Conservation (phyloP, 1,140 invertebrate species). For the Parasteatoda tepidariorum region DNA sequence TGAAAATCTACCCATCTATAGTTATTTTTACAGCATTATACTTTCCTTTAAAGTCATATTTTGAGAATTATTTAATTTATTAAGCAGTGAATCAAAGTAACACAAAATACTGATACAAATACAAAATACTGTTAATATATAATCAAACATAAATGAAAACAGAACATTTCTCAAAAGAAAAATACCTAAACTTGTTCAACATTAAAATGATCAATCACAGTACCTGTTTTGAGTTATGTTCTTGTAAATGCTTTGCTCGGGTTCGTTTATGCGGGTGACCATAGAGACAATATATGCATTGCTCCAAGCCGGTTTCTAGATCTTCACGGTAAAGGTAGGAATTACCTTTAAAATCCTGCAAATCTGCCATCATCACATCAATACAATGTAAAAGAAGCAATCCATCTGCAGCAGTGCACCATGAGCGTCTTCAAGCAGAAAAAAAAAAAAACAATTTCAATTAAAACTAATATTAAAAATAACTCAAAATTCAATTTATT, state of each 20-base stretch:
- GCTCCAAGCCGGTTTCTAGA: conserved; percentile 82
- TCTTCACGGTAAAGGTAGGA: conserved; percentile 67
- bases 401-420: conserved; percentile 82
- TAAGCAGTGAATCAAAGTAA: not conserved
- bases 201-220: not conserved
- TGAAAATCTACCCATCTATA: too few relatives aligned
- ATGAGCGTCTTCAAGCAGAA: conserved; percentile 70
- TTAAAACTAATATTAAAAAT: not conserved
- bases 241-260: conserved; percentile 77
- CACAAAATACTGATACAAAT: not conserved
- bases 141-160: not conserved
- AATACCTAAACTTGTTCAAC: not conserved
- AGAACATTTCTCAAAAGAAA: not conserved
- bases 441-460: not conserved
- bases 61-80: too few relatives aligned
- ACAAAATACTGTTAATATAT: not conserved
- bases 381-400: conserved; percentile 82
- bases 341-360: conserved; percentile 65
- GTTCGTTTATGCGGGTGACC: conserved; percentile 84
- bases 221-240: conserved; percentile 78
- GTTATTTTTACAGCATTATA: too few relatives aligned
- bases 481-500: not conserved
- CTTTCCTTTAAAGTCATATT: too few relatives aligned
- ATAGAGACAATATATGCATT: conserved; percentile 90
- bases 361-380: conserved; percentile 77